Evolutionary conservation across 2,113 vertebrate species (phyloP), one percentile per base, ranked within the genome.

Genomic region (Odontophorus gujanensis): DNA sequence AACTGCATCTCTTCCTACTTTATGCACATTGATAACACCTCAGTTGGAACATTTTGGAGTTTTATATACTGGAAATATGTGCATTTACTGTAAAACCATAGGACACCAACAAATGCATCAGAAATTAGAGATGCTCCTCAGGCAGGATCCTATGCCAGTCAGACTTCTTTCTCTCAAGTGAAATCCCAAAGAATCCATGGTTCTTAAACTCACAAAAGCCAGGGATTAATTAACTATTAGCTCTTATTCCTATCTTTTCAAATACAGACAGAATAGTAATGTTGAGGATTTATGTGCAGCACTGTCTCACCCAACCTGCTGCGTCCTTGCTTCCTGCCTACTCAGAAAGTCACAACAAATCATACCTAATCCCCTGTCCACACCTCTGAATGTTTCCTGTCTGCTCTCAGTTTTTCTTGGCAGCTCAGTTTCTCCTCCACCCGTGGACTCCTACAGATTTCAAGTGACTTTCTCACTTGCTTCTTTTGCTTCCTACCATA

Each of bases 341-440:
- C 30, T 85, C 58, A 47, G 28, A 65, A 71, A 71, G 34, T 30
- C 34, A 71, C 13, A 51, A 26, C 34, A 91, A 84, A 87, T 78
- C 6, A 1, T 72, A 11, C 43, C 9, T 16, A 42, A 5, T 63
- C 89, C n/a, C 50, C 21, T 38, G 6, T 51, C 14, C 55, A 73
- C 36, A 90, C 30, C n/a, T 90, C 55, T 83, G 50, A 94, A 90
- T 83, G 51, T 83, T 74, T 69, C 59, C 58, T 57, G 9, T 69
- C 79, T 65, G 25, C 38, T 79, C 18, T 5, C 13, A 45, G 4
- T 51, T 84, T 65, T 87, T 58, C 55, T 73, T 40, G 83, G 36
- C 48, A 85, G 8, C 42, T 85, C 86, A 88, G 36, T 42, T 94
- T 93, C 55, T 92, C 36, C 61, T 92, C 83, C 80, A 90, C 88